phyloP scores from a whole-genome alignment of 2,113 vertebrate genomes.

The Nipponia nippon region DNA sequence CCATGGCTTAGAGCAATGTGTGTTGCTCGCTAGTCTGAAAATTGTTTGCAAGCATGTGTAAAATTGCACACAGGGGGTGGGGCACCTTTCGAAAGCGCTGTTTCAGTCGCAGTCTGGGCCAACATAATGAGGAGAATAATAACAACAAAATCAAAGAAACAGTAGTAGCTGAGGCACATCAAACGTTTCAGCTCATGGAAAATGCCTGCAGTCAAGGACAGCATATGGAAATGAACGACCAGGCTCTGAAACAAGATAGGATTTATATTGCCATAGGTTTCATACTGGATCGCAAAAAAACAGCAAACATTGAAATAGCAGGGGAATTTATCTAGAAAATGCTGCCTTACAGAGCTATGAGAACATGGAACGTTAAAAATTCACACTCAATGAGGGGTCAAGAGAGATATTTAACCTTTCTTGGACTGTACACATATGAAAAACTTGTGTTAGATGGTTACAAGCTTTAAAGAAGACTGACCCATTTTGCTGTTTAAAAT shows the following conservation, averaged over 20 bases:
- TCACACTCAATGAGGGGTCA: background rate
- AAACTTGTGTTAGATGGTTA: background rate
- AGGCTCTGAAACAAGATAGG: background rate
- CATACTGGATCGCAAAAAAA: background rate
- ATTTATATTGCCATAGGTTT: background rate
- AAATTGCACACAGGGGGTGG: background rate
- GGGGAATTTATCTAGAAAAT: background rate
- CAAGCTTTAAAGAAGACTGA: background rate
- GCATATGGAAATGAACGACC: background rate
- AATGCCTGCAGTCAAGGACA: background rate
- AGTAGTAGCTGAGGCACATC: background rate
- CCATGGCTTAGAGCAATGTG: background rate
- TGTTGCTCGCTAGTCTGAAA: background rate
- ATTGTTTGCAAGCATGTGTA: background rate
- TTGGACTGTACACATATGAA: background rate
- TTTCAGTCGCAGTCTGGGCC: background rate
- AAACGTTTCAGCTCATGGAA: background rate
- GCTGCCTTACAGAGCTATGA: background rate
- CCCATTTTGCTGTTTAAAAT: slow-evolving; percentile 9
- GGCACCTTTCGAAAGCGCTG: rapidly evolving
- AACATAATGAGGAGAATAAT: background rate
- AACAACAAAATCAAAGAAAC: background rate
- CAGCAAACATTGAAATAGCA: background rate
- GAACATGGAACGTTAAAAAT: background rate
- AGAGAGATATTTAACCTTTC: background rate